phyloP scores from a whole-genome alignment of 1,140 invertebrate genomes.

The Ectropis grisescens region DNA sequence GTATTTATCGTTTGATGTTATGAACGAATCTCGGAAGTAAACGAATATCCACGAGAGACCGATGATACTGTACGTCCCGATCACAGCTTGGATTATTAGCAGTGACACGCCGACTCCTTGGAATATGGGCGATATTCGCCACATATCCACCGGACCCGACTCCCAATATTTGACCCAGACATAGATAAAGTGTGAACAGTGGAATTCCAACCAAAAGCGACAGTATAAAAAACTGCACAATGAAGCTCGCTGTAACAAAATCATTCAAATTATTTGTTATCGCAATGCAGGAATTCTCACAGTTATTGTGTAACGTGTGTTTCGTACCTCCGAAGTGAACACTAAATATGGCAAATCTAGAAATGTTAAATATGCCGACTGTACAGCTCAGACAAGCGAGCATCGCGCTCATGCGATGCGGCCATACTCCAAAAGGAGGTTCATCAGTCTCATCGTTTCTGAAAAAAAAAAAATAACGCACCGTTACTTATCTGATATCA shows the following conservation, averaged over 20 bases:
- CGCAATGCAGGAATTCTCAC: too few species aligned
- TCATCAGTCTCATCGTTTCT: constrained; percentile 54
- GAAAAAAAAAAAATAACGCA: too few species aligned
- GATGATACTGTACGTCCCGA: constrained; percentile 89
- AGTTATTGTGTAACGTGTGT: constrained; percentile 3
- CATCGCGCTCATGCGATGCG: constrained; percentile 83
- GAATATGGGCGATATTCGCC: constrained; percentile 92
- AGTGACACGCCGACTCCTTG: constrained; percentile 89
- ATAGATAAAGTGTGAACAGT: constrained; percentile 86
- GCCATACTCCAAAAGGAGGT: constrained; percentile 75
- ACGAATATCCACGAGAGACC: constrained; percentile 92
- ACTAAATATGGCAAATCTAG: constrained; percentile 88
- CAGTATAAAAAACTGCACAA: constrained; percentile 89
- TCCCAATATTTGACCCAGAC: constrained; percentile 86
- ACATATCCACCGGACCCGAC: constrained; percentile 91
- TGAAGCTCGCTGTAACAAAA: constrained; percentile 82
- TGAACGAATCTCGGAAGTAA: constrained; percentile 90
- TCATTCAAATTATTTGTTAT: constrained; percentile 5
- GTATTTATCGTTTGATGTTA: constrained; percentile 83
- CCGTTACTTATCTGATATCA: not conserved
- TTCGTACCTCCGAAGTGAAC: constrained; percentile 86
- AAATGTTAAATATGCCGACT: constrained; percentile 89
- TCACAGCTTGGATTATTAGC: constrained; percentile 82
- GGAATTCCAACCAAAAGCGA: constrained; percentile 89
- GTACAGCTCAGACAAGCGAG: constrained; percentile 88